Percentiles rank a stretch among this genome's conserved stretches.
Evolutionary conservation across 2,113 vertebrate genomes (phyloP).

Genomic region (Urocynchramus pylzowi): DNA sequence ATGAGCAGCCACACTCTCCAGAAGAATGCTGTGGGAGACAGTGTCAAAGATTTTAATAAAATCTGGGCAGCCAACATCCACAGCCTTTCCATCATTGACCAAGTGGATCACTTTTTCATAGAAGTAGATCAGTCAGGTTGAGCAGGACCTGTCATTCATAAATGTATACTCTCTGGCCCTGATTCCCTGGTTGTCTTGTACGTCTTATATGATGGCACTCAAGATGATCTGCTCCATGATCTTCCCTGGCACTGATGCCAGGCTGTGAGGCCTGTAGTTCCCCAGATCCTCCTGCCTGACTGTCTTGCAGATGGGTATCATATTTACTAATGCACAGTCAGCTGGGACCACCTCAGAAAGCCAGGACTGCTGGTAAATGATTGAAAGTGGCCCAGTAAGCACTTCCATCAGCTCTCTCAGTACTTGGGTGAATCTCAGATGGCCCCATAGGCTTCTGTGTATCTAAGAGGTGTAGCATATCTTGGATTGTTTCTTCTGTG

Average conservation of each 20-base stretch:
- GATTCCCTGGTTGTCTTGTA: background rate
- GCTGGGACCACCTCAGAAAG: background rate
- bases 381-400: background rate
- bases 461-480: background rate
- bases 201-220: no score
- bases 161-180: background rate
- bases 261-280: background rate
- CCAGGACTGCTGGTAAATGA: background rate
- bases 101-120: background rate
- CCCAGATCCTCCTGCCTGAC: background rate
- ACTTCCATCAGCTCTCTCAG: background rate
- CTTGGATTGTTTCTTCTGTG: background rate
- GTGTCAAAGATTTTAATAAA: background rate
- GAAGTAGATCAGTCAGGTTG: background rate
- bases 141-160: background rate
- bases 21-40: background rate
- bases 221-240: background rate
- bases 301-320: background rate
- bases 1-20: background rate
- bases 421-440: background rate
- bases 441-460: background rate
- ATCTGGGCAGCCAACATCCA: background rate
- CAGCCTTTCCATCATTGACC: background rate
- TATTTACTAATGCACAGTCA: background rate
- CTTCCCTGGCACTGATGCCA: fast-evolving